A percentile compares a stretch with the other conserved stretches of the same genome.
These are phyloP conservation scores for Dendrocincla fuliginosa DNA, from an alignment of 2,797 vertebrate genomes.

Conservation along the genomic window DNA sequence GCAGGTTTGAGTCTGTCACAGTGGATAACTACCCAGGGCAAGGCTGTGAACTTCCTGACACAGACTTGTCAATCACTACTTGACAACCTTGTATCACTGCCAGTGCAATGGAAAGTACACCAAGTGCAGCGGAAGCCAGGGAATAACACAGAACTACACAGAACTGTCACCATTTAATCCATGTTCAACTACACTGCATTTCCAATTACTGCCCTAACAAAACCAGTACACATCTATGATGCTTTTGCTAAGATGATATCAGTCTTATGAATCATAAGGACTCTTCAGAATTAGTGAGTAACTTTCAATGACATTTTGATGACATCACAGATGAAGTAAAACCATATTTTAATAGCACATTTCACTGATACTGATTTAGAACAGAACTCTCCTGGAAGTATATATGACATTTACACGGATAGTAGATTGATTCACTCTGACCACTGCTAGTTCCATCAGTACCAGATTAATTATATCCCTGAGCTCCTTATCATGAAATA, in stretches of 20 bases:
- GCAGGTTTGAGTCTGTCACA: background rate
- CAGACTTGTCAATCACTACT: slow-evolving; percentile 11
- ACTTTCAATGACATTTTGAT: slow-evolving; percentile 29
- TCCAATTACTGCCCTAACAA: background rate
- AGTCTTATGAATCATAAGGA: background rate
- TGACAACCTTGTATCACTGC: background rate
- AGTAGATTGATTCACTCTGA: slow-evolving; percentile 44
- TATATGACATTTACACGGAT: background rate
- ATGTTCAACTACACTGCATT: background rate
- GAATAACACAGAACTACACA: background rate
- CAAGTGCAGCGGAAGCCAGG: background rate
- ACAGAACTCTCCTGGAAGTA: background rate
- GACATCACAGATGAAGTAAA: background rate
- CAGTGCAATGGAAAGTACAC: background rate
- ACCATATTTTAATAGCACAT: slow-evolving; percentile 6
- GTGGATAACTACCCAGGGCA: slow-evolving; percentile 12
- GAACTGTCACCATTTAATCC: background rate
- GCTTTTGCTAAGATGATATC: background rate
- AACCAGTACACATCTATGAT: background rate
- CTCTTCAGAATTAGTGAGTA: slow-evolving; percentile 1
- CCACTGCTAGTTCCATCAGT: slow-evolving; percentile 10
- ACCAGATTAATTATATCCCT: slow-evolving; percentile 52
- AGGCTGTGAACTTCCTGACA: background rate
- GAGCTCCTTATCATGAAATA: background rate
- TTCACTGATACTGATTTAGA: slow-evolving; percentile 9